Conservation (phyloP, 1,140 invertebrate genomes). For the Temnothorax curvispinosus region DNA sequence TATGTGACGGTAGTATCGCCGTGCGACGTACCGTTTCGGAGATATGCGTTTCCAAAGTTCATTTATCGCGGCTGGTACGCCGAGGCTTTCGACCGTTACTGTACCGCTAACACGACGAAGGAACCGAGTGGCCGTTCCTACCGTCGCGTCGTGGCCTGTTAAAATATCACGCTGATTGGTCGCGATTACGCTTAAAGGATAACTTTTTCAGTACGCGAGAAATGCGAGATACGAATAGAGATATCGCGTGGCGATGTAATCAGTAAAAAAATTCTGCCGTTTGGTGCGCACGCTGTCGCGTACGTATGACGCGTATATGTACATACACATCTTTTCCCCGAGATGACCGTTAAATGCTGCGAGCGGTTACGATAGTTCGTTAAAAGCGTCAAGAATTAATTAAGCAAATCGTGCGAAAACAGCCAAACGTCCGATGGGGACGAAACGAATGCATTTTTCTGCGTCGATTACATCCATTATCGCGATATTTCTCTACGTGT, state of each 20-base stretch:
- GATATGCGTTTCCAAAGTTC: slow-evolving; percentile 71
- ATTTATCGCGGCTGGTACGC: slow-evolving; percentile 35
- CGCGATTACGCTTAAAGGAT: slow-evolving; percentile 56
- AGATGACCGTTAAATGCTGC: background rate
- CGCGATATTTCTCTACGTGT: background rate
- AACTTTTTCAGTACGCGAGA: background rate
- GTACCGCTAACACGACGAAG: slow-evolving; percentile 76
- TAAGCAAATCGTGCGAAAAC: background rate
- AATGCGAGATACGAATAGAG: background rate
- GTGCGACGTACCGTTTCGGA: slow-evolving; percentile 52
- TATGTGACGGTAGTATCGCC: slow-evolving; percentile 71
- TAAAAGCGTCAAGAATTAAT: slow-evolving; percentile 26
- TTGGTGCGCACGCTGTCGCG: background rate
- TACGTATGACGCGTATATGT: no score
- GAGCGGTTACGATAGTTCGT: background rate
- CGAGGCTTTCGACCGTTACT: slow-evolving; percentile 68
- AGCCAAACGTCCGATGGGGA: background rate
- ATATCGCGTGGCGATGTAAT: background rate
- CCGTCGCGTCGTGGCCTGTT: slow-evolving; percentile 66
- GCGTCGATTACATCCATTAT: background rate
- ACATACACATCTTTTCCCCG: background rate
- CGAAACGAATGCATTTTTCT: background rate
- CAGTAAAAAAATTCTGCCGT: background rate
- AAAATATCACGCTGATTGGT: slow-evolving; percentile 70
- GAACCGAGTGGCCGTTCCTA: slow-evolving; percentile 73